Conservation (phyloP, 1,140 invertebrate genomes). For the Melipona quadrifasciata region DNA sequence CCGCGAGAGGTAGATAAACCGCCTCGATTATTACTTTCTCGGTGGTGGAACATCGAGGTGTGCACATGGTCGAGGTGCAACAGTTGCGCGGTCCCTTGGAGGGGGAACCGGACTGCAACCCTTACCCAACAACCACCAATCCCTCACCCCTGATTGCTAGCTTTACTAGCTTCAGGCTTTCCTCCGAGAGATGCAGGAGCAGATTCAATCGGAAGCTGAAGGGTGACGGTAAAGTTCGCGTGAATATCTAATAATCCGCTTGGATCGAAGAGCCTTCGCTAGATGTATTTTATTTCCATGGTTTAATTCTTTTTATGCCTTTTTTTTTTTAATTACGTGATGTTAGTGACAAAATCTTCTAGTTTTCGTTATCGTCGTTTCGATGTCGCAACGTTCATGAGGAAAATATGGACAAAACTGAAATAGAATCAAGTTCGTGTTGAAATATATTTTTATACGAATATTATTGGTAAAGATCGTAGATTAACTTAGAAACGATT, state of each 20-base stretch:
- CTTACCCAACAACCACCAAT: conserved; percentile 50
- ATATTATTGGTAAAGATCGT: background rate
- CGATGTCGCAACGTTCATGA: background rate
- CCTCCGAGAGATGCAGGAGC: conserved; percentile 66
- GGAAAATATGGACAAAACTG: background rate
- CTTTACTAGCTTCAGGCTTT: conserved; percentile 63
- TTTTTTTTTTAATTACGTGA: background rate
- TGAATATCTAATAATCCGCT: conserved; percentile 21
- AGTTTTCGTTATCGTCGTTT: background rate
- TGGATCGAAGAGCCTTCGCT: conserved; percentile 3
- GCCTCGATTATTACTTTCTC: conserved; percentile 14
- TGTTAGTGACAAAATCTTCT: background rate
- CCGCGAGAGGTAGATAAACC: conserved; percentile 24
- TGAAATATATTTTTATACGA: background rate
- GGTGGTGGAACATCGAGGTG: background rate
- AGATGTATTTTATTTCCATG: background rate
- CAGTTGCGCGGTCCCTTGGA: conserved; percentile 59
- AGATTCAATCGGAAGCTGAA: conserved; percentile 69
- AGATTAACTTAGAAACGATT: background rate
- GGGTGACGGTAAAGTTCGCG: conserved; percentile 64
- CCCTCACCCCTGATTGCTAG: conserved; percentile 65
- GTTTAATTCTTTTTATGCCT: background rate
- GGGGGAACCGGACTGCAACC: conserved; percentile 54
- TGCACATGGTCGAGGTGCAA: conserved; percentile 66
- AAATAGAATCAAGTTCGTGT: background rate